Evolutionary conservation across 2,888 invertebrate species (phyloP).

Genomic region (Choristoneura rosaceana): DNA sequence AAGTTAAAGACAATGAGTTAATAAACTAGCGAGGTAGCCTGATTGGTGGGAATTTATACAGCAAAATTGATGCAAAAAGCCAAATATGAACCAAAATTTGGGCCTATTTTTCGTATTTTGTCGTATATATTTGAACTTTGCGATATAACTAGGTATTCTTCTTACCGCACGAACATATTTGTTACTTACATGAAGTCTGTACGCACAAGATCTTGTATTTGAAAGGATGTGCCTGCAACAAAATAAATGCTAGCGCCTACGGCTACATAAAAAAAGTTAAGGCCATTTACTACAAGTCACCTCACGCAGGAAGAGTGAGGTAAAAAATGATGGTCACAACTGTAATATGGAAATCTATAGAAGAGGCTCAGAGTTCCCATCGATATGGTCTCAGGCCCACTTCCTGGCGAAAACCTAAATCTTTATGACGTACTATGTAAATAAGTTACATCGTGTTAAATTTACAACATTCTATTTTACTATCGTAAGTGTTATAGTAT

Average conservation of each 20-base stretch:
- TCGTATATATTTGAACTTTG: neutral
- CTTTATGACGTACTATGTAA: conserved; percentile 64
- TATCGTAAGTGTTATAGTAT: conserved; percentile 82
- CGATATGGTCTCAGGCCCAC: conserved; percentile 6
- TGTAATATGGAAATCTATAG: neutral
- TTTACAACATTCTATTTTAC: conserved; percentile 84
- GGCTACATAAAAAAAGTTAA: neutral
- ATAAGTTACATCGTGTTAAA: conserved; percentile 84
- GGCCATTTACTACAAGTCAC: neutral
- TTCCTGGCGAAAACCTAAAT: conserved; percentile 24
- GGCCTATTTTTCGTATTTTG: no score
- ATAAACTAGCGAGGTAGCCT: neutral
- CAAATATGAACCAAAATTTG: neutral
- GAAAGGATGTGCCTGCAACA: neutral
- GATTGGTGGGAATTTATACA: no score
- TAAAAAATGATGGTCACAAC: neutral
- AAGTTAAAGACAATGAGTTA: neutral
- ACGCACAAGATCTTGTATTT: neutral
- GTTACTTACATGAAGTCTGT: no score
- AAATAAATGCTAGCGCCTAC: neutral
- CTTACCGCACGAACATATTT: neutral
- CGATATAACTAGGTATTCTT: neutral
- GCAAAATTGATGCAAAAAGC: no score
- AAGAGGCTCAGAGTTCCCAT: neutral
- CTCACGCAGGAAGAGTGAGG: neutral